phyloP scores from a whole-genome alignment of 2,113 vertebrate genomes.

The Cynopterus brachyotis region DNA sequence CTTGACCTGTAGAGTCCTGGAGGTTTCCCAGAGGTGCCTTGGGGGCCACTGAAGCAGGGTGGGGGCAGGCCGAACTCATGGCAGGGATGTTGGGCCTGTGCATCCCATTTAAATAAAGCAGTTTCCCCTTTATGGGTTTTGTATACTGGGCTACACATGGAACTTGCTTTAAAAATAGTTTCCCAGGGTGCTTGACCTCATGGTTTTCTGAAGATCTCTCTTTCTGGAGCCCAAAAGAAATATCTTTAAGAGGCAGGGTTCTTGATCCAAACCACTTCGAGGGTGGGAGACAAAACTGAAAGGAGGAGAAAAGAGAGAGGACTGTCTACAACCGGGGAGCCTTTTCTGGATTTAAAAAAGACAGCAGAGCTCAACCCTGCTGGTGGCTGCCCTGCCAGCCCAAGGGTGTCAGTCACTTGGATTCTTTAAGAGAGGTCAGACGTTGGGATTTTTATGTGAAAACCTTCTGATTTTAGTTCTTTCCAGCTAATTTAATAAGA shows the following conservation, averaged over 20 bases:
- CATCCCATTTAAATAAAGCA: not conserved
- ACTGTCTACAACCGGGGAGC: not conserved
- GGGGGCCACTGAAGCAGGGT: not conserved
- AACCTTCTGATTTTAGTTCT: slow-evolving; percentile 8
- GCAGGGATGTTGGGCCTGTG: not conserved
- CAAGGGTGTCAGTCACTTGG: not conserved
- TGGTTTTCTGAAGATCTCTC: not conserved
- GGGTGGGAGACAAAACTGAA: not conserved
- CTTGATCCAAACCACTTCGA: not conserved
- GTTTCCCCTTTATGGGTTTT: not conserved
- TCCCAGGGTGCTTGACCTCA: not conserved
- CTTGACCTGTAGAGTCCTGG: not conserved
- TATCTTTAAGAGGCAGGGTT: not conserved
- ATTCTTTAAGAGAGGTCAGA: not conserved
- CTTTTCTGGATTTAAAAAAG: not conserved
- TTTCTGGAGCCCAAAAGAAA: not conserved
- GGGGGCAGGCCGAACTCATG: not conserved
- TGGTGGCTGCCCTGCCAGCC: too few relatives aligned
- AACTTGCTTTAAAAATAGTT: not conserved
- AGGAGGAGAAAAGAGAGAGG: not conserved
- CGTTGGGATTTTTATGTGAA: not conserved
- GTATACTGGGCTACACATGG: not conserved
- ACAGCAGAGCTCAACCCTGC: not conserved
- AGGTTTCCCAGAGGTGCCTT: not conserved
- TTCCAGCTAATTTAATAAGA: not conserved